phyloP scores from a whole-genome alignment of 2,797 vertebrate genomes.

The Streptopelia turtur region DNA sequence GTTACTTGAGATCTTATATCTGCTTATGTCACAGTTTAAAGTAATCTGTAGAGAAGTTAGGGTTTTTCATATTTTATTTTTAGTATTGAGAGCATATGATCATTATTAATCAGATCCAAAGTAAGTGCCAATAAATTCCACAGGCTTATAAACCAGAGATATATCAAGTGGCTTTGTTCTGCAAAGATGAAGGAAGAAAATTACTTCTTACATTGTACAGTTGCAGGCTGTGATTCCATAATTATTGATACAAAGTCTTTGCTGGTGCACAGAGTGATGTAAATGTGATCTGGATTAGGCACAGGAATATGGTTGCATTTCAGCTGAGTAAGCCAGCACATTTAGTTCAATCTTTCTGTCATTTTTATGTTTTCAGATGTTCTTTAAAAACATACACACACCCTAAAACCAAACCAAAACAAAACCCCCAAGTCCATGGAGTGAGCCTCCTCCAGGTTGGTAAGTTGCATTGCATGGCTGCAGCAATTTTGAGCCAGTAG shows the following conservation, averaged over 20 bases:
- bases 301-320: background rate
- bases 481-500: background rate
- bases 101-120: background rate
- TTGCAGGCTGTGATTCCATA: background rate
- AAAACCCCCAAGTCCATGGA: background rate
- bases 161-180: background rate
- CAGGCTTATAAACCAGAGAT: background rate
- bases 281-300: background rate
- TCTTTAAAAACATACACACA: background rate
- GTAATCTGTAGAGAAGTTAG: background rate
- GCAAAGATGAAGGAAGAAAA: background rate
- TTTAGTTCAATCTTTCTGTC: background rate
- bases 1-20: background rate
- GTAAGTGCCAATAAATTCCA: background rate
- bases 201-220: background rate
- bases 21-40: background rate
- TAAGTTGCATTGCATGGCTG: background rate
- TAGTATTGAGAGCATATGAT: background rate
- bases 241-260: background rate
- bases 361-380: background rate
- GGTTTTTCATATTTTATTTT: background rate
- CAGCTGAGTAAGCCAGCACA: background rate
- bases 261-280: background rate
- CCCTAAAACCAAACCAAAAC: too few relatives aligned
- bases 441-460: background rate